phyloP scores from a whole-genome alignment of 2,797 vertebrate genomes.

The Bryconaethiops microstoma region DNA sequence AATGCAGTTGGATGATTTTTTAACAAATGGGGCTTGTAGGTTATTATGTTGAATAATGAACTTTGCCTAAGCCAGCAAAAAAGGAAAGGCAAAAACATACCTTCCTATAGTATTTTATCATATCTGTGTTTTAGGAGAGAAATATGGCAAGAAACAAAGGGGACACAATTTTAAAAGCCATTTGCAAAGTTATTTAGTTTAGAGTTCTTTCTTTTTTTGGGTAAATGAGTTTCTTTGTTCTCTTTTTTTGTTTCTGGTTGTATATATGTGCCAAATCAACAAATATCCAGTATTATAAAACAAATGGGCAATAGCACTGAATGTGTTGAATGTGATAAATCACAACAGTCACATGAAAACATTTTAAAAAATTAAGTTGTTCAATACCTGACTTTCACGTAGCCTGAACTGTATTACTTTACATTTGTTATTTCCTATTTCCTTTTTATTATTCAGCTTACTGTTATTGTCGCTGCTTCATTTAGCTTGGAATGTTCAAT shows the following conservation, averaged over 20 bases:
- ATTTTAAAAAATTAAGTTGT: background rate
- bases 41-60: background rate
- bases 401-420: background rate
- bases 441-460: background rate
- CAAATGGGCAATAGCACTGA: background rate
- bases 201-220: background rate
- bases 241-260: background rate
- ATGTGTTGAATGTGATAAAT: slow-evolving; percentile 9
- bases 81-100: background rate
- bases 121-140: background rate
- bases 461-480: slow-evolving; percentile 21
- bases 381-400: background rate
- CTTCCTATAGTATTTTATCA: slow-evolving; percentile 16
- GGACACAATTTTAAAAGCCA: slow-evolving; percentile 7
- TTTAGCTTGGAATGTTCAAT: background rate
- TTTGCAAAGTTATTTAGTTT: background rate
- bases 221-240: background rate
- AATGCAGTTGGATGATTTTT: slow-evolving; percentile 14
- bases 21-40: background rate
- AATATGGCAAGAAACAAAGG: background rate
- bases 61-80: background rate
- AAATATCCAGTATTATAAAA: slow-evolving; percentile 23
- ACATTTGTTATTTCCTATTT: background rate
- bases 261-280: slow-evolving; percentile 12
- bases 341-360: background rate